Percentiles rank a stretch among this genome's conserved stretches.
phyloP scores from a whole-genome alignment of 1,140 invertebrate genomes.

The Lordiphosa stackelbergi region DNA sequence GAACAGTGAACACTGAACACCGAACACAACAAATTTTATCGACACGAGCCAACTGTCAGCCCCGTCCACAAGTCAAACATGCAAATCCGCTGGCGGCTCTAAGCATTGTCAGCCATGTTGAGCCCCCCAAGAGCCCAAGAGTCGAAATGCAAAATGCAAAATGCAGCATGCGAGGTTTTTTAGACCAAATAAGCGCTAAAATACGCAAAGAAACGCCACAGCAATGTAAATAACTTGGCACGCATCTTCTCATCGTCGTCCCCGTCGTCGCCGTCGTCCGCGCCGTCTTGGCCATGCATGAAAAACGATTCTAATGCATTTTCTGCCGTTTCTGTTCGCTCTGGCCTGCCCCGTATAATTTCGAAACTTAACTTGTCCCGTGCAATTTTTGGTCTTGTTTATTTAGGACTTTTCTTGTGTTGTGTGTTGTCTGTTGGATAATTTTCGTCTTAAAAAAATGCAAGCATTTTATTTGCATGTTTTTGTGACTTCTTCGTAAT shows the following conservation, averaged over 20 bases:
- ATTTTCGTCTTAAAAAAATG: conserved; percentile 20
- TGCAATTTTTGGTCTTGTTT: conserved; percentile 71
- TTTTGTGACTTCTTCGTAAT: conserved; percentile 45
- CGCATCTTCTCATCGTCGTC: conserved; percentile 47
- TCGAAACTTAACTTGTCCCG: conserved; percentile 55
- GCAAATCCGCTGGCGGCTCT: conserved; percentile 51
- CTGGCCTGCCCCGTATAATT: conserved; percentile 43
- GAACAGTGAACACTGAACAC: not conserved
- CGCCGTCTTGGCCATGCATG: conserved; percentile 58
- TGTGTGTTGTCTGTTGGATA: conserved; percentile 38
- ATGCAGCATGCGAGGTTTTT: conserved; percentile 48
- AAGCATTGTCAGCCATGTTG: conserved; percentile 71
- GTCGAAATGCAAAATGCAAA: conserved; percentile 31
- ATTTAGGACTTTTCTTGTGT: conserved; percentile 53
- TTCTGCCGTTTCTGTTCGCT: conserved; percentile 15
- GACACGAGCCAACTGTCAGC: conserved; percentile 73
- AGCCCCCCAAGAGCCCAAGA: conserved; percentile 24
- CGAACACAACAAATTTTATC: conserved; percentile 59
- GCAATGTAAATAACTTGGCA: conserved; percentile 73
- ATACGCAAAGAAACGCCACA: conserved; percentile 56
- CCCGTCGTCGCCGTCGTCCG: conserved; percentile 20
- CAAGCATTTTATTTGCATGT: conserved; percentile 40
- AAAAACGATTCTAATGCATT: conserved; percentile 72
- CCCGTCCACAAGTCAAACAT: conserved; percentile 28
- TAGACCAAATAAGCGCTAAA: conserved; percentile 74